phyloP scores from a whole-genome alignment of 2,113 vertebrate species.

The Rhynchomys soricoides region DNA sequence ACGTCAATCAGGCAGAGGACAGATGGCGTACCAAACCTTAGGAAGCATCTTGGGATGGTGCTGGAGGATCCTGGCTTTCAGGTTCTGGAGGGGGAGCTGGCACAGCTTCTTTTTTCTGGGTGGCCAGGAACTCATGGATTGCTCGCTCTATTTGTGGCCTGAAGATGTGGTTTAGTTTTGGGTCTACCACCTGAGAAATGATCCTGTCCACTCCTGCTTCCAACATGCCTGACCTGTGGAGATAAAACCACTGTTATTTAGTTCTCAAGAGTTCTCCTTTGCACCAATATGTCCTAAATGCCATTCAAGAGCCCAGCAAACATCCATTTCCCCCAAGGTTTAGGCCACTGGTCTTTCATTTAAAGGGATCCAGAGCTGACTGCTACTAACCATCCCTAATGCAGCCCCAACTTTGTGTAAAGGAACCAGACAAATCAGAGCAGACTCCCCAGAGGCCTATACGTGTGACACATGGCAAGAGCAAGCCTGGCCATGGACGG shows the following conservation, averaged over 20 bases:
- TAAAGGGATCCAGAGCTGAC: neutral
- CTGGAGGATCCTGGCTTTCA: conserved; percentile 88
- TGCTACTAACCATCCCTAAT: neutral
- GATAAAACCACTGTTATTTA: conserved; percentile 88
- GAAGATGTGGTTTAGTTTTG: conserved; percentile 94
- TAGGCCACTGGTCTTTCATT: neutral
- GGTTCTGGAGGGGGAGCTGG: conserved; percentile 90
- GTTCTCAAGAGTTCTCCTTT: conserved; percentile 69
- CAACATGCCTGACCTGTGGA: conserved; percentile 94
- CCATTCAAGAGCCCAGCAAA: neutral
- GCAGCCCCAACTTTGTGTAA: neutral
- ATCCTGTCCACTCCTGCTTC: conserved; percentile 96
- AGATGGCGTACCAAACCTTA: conserved; percentile 85
- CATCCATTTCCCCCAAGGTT: neutral
- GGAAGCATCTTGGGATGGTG: conserved; percentile 91
- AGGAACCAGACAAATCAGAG: neutral
- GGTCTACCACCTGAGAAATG: conserved; percentile 97
- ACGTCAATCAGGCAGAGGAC: neutral
- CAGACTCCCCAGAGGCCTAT: neutral
- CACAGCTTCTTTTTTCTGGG: conserved; percentile 87
- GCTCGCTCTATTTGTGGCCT: conserved; percentile 96
- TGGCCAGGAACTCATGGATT: conserved; percentile 94
- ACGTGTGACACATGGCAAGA: fast-evolving
- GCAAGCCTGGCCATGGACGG: fast-evolving
- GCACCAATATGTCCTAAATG: conserved; percentile 43